These are phyloP conservation scores for Dascyllus trimaculatus DNA, from an alignment of 2,113 vertebrate species.

Conservation along the genomic window DNA sequence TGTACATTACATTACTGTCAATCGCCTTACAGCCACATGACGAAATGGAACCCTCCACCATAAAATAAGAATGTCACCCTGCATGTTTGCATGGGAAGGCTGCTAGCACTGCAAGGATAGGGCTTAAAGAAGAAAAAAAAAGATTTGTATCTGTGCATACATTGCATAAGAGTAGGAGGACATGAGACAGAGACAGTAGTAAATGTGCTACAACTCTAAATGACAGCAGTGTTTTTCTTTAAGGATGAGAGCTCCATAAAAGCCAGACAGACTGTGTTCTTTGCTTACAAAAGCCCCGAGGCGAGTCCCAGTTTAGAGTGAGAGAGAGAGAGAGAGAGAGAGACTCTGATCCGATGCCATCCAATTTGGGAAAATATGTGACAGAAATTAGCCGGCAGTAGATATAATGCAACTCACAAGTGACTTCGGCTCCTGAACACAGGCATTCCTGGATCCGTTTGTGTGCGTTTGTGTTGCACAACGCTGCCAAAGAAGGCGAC, in stretches of 20 bases:
- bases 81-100: conserved; percentile 4
- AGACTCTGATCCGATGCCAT: conserved; percentile 47
- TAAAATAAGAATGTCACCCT: conserved; percentile 10
- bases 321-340: background rate
- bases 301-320: conserved; percentile 43
- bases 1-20: background rate
- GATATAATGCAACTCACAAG: conserved; percentile 47
- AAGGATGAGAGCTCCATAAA: conserved; percentile 46
- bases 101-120: background rate
- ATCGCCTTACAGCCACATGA: conserved; percentile 27
- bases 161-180: conserved; percentile 37
- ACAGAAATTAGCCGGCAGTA: conserved; percentile 54
- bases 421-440: conserved; percentile 34
- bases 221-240: conserved; percentile 52
- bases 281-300: conserved; percentile 47
- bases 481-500: conserved; percentile 14
- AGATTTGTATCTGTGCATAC: conserved; percentile 1
- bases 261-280: conserved; percentile 50
- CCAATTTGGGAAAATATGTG: conserved; percentile 52
- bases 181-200: conserved; percentile 13
- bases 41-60: conserved; percentile 16
- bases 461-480: conserved; percentile 24
- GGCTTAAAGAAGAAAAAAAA: background rate
- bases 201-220: conserved; percentile 43
- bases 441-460: conserved; percentile 37